Percentiles rank a stretch among this genome's conserved stretches.
phyloP scores from a whole-genome alignment of 2,113 vertebrate species.

The Ictalurus punctatus region DNA sequence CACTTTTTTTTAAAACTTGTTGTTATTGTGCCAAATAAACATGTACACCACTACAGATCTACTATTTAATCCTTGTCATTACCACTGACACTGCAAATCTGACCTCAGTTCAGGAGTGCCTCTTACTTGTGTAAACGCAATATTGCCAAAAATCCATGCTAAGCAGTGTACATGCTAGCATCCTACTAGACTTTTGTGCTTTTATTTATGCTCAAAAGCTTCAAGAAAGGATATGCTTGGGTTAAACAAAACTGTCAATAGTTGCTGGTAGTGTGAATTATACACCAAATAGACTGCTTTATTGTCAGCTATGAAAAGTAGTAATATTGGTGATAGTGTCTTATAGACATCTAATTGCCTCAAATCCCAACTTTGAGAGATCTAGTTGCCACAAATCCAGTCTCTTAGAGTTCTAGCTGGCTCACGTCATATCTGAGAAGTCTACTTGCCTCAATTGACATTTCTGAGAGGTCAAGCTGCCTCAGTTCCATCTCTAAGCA shows the following conservation, averaged over 20 bases:
- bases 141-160: neutral
- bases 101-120: neutral
- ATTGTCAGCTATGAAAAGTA: neutral
- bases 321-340: neutral
- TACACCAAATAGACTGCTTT: neutral
- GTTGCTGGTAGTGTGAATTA: neutral
- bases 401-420: neutral
- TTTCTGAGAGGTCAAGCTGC: neutral
- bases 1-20: neutral
- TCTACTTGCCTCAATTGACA: neutral
- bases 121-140: neutral
- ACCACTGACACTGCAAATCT: neutral
- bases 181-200: neutral
- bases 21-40: neutral
- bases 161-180: neutral
- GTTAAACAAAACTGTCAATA: neutral
- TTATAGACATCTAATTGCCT: neutral
- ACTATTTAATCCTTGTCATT: neutral
- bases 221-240: neutral
- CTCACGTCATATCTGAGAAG: neutral
- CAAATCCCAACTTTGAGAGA: neutral
- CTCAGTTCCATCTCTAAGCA: too few species aligned
- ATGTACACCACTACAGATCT: neutral
- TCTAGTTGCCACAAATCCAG: neutral
- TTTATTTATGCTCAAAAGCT: neutral